Conservation (phyloP, 2,888 invertebrate genomes). For the Pediacus dermestoides region DNA sequence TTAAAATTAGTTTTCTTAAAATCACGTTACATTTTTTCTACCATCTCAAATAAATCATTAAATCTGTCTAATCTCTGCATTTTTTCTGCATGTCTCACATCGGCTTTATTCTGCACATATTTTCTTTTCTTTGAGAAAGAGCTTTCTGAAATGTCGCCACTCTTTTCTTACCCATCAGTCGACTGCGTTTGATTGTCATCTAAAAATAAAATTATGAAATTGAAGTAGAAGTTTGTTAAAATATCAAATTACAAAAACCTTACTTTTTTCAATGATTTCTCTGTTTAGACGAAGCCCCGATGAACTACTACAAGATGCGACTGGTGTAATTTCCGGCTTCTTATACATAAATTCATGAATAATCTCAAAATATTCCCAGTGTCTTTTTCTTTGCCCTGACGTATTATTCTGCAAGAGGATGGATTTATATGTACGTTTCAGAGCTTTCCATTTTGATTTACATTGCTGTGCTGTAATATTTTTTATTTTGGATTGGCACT, state of each 20-base stretch:
- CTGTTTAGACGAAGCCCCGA: neutral
- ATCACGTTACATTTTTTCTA: conserved; percentile 3
- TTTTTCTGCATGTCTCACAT: neutral
- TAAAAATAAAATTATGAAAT: too few relatives aligned
- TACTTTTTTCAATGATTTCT: neutral
- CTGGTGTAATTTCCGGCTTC: conserved; percentile 8
- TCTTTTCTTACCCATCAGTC: neutral
- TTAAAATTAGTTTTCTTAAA: too few relatives aligned
- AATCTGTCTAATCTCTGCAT: conserved; percentile 6
- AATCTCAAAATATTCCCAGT: conserved; percentile 2
- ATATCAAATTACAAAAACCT: too few relatives aligned
- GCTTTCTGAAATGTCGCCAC: neutral
- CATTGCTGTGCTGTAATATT: neutral
- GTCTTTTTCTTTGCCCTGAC: neutral
- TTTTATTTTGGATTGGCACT: neutral
- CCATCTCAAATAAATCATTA: conserved; percentile 5
- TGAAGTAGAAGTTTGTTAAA: too few relatives aligned
- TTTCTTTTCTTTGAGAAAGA: neutral
- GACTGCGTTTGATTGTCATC: too few relatives aligned
- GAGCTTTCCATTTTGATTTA: conserved; percentile 1
- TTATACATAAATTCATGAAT: conserved; percentile 5
- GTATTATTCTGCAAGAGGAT: conserved; percentile 1
- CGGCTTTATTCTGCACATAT: neutral
- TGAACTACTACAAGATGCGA: conserved; percentile 4
- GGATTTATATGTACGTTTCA: conserved; percentile 6